Conservation (phyloP, 1,140 invertebrate genomes). For the Drosophila kepulauana region DNA sequence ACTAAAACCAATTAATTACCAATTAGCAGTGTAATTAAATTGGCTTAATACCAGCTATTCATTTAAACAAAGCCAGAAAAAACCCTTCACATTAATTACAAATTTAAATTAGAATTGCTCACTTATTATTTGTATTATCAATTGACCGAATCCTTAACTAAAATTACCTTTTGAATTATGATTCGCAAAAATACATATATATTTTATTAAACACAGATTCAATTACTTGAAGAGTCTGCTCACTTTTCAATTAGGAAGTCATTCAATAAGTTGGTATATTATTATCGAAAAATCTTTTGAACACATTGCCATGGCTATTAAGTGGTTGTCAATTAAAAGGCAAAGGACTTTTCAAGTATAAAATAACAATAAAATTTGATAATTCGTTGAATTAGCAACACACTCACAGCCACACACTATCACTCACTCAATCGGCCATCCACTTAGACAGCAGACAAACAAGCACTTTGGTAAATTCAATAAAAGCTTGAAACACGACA, state of each 20-base stretch:
- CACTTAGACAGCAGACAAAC: slow-evolving; percentile 50
- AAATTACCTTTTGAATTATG: too few relatives aligned
- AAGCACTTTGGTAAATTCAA: slow-evolving; percentile 53
- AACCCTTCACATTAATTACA: background rate
- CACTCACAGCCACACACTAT: background rate
- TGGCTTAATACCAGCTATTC: background rate
- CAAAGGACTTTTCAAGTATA: slow-evolving; percentile 14
- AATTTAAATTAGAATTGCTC: slow-evolving; percentile 5
- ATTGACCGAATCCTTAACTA: slow-evolving; percentile 9
- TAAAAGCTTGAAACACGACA: slow-evolving; percentile 42
- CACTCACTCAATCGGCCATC: slow-evolving; percentile 20
- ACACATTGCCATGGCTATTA: too few relatives aligned
- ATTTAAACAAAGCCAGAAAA: slow-evolving; percentile 5
- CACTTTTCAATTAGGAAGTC: too few relatives aligned
- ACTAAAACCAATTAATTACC: slow-evolving; percentile 47
- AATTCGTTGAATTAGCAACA: slow-evolving; percentile 15
- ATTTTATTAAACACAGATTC: too few relatives aligned
- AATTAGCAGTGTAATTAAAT: slow-evolving; percentile 44
- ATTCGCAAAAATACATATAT: too few relatives aligned
- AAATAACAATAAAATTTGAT: slow-evolving; percentile 13
- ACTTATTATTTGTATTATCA: background rate
- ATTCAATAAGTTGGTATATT: too few relatives aligned
- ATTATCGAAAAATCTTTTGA: too few relatives aligned
- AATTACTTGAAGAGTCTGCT: too few relatives aligned
- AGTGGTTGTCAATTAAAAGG: background rate